Evolutionary conservation across 2,113 vertebrate genomes (phyloP).

Genomic region (Gobius niger): DNA sequence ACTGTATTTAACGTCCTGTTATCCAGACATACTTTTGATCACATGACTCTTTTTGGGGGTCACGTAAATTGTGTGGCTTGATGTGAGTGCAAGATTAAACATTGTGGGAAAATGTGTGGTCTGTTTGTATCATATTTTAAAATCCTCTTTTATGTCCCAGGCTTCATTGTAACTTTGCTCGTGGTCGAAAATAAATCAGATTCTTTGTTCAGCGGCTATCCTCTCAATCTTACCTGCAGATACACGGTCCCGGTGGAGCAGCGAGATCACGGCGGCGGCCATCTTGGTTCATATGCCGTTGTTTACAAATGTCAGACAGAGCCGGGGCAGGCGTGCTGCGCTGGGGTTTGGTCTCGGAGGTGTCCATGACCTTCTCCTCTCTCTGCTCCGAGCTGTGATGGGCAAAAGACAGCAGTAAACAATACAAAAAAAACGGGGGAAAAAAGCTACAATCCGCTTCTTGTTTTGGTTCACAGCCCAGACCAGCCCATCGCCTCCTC

Average conservation of each 20-base stretch:
- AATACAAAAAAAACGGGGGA: slow-evolving; percentile 2
- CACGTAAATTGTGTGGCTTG: too few relatives aligned
- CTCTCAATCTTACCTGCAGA: slow-evolving; percentile 22
- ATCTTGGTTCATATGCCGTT: slow-evolving; percentile 44
- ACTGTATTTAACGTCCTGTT: too few relatives aligned
- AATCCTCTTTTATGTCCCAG: too few relatives aligned
- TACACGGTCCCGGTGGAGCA: slow-evolving; percentile 11
- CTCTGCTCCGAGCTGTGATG: slow-evolving; percentile 18
- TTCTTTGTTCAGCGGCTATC: slow-evolving; percentile 16
- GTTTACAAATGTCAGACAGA: slow-evolving; percentile 52
- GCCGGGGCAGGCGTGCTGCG: slow-evolving; percentile 8
- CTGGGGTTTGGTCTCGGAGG: slow-evolving; percentile 42
- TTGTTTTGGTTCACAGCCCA: too few relatives aligned
- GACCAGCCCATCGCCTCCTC: slow-evolving; percentile 33
- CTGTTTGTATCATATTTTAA: too few relatives aligned
- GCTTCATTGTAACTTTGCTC: too few relatives aligned
- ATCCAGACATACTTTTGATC: too few relatives aligned
- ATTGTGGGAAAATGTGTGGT: too few relatives aligned
- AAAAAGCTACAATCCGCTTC: not conserved
- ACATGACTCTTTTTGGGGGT: too few relatives aligned
- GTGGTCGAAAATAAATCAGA: not conserved
- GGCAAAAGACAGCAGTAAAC: slow-evolving; percentile 15
- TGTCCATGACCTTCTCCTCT: slow-evolving; percentile 39
- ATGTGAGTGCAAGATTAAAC: too few relatives aligned
- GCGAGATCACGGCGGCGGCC: slow-evolving; percentile 35